phyloP scores from a whole-genome alignment of 35 echinoderm and acorn worm species.

The Amphiura filiformis region DNA sequence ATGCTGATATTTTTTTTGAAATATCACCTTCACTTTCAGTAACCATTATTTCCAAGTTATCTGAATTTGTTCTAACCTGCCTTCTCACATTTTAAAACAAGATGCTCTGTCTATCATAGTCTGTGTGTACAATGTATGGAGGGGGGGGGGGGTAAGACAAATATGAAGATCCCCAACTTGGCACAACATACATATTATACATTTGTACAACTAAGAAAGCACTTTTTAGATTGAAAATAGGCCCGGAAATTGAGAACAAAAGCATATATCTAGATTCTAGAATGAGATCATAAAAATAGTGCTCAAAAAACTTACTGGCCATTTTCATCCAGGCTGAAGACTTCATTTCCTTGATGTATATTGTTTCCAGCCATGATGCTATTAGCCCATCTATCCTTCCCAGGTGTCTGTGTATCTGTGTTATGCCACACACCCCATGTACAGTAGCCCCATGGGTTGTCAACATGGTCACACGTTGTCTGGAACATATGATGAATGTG shows the following conservation, averaged over 20 bases:
- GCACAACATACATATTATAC: too few relatives aligned
- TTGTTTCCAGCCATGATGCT: constrained; percentile 47
- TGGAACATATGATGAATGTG: constrained; percentile 47
- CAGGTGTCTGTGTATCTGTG: constrained; percentile 25
- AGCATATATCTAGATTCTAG: neutral
- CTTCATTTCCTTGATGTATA: constrained; percentile 47
- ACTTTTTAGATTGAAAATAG: too few relatives aligned
- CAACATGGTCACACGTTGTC: constrained; percentile 65
- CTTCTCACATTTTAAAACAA: too few relatives aligned
- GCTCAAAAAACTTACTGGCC: constrained; percentile 66
- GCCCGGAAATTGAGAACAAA: neutral
- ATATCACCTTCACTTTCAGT: too few relatives aligned
- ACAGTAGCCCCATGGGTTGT: constrained; percentile 79
- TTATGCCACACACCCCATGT: constrained; percentile 65
- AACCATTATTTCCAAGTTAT: too few relatives aligned
- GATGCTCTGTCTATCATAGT: too few relatives aligned
- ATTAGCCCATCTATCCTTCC: constrained; percentile 13
- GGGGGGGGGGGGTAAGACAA: too few relatives aligned
- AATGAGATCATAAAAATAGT: neutral
- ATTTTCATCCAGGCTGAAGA: constrained; percentile 36
- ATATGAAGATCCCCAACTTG: too few relatives aligned
- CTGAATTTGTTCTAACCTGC: too few relatives aligned
- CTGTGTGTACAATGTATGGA: too few relatives aligned
- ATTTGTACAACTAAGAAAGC: too few relatives aligned
- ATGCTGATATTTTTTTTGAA: too few relatives aligned